These are phyloP conservation scores for Zootoca vivipara DNA, from an alignment of 2,113 vertebrate species.

Conservation along the genomic window DNA sequence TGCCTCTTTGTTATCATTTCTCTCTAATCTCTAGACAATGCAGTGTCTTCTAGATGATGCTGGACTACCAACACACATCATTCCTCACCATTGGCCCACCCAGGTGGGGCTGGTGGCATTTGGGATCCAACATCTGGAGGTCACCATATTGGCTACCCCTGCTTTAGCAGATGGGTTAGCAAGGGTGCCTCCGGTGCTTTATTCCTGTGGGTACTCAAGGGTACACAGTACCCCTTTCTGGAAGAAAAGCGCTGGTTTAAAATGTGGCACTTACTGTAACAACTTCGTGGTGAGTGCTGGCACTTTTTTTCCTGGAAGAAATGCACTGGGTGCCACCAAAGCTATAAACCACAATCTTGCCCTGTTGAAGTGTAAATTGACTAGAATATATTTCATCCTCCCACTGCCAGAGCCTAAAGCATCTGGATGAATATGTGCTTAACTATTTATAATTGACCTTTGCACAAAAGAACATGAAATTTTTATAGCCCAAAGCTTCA, in stretches of 20 bases:
- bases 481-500: conserved; percentile 85
- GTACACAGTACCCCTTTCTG: background rate
- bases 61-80: too few relatives aligned
- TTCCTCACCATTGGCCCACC: too few relatives aligned
- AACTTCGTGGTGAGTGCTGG: too few relatives aligned
- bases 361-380: conserved; percentile 65
- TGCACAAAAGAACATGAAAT: conserved; percentile 84
- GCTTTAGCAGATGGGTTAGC: too few relatives aligned
- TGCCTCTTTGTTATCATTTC: conserved; percentile 15
- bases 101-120: too few relatives aligned
- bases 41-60: too few relatives aligned
- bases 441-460: conserved; percentile 88
- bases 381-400: conserved; percentile 72
- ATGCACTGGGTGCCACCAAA: conserved; percentile 39
- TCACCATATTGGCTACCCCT: too few relatives aligned
- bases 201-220: background rate
- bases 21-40: background rate
- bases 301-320: too few relatives aligned
- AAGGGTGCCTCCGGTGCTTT: conserved; percentile 39
- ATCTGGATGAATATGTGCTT: conserved; percentile 80
- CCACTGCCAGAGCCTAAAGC: conserved; percentile 52
- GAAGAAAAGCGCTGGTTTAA: conserved; percentile 7
- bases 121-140: too few relatives aligned
- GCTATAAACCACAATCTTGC: conserved; percentile 56
- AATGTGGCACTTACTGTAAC: too few relatives aligned